phyloP scores from a whole-genome alignment of 1,140 invertebrate species.

The Nebria ingens region DNA sequence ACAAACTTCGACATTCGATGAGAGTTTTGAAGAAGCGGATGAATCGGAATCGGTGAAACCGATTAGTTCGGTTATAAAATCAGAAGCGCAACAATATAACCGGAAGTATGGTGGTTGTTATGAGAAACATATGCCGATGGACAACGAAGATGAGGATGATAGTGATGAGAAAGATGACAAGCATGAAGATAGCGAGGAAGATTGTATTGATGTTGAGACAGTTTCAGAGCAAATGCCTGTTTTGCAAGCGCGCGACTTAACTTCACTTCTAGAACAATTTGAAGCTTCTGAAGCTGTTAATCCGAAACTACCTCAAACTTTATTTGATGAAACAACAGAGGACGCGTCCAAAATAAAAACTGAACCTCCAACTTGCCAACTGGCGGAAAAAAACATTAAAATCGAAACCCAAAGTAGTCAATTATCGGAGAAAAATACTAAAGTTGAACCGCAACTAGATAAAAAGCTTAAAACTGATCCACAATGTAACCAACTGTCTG shows the following conservation, averaged over 20 bases:
- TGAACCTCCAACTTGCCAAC: background rate
- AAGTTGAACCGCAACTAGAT: background rate
- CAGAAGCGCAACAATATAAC: background rate
- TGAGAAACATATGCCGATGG: background rate
- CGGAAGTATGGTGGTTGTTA: background rate
- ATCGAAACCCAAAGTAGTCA: background rate
- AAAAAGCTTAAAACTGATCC: background rate
- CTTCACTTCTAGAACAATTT: conserved; percentile 42
- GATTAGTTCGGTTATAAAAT: background rate
- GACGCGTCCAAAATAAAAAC: background rate
- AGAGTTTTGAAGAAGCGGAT: background rate
- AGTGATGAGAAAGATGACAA: conserved; percentile 1
- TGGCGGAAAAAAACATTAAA: too few species aligned
- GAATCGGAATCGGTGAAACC: background rate
- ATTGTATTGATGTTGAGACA: conserved; percentile 29
- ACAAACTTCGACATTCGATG: too few species aligned
- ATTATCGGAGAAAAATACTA: too few species aligned
- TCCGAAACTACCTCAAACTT: conserved; percentile 9
- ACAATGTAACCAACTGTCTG: background rate
- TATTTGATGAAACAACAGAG: background rate
- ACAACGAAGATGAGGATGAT: background rate
- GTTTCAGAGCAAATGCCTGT: conserved; percentile 28
- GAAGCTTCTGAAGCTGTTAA: conserved; percentile 35
- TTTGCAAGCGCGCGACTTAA: conserved; percentile 39
- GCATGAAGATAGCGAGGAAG: conserved; percentile 17